These are phyloP conservation scores for Macropodus opercularis DNA, from an alignment of 2,797 vertebrate genomes.

Conservation along the genomic window DNA sequence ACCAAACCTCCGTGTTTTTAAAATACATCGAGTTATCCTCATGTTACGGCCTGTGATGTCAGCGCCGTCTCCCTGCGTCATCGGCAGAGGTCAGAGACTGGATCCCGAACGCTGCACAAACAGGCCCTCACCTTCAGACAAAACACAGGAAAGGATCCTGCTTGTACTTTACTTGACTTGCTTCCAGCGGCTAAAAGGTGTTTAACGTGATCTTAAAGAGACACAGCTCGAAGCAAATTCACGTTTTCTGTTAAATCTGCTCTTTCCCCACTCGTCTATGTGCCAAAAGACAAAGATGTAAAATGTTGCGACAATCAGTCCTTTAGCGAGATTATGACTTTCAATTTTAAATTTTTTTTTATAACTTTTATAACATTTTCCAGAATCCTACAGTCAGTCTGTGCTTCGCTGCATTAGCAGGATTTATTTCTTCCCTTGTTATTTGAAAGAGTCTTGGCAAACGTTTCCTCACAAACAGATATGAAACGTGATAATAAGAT, in stretches of 20 bases:
- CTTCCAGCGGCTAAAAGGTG: slow-evolving; percentile 21
- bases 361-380: too few relatives aligned
- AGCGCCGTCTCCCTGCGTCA: slow-evolving; percentile 56
- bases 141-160: slow-evolving; percentile 59
- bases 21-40: slow-evolving; percentile 55
- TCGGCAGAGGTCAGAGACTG: slow-evolving; percentile 37
- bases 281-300: too few relatives aligned
- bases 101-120: slow-evolving; percentile 50
- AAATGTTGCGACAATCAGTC: too few relatives aligned
- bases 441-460: too few relatives aligned
- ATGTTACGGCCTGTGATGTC: slow-evolving; percentile 60
- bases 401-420: too few relatives aligned
- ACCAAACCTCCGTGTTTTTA: slow-evolving; percentile 60
- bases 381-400: too few relatives aligned
- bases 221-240: neutral
- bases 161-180: slow-evolving; percentile 27
- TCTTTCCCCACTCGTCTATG: neutral
- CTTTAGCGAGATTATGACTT: too few relatives aligned
- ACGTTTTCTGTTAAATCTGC: too few relatives aligned
- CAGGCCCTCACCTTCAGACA: slow-evolving; percentile 47
- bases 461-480: too few relatives aligned
- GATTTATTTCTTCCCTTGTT: too few relatives aligned
- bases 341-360: too few relatives aligned
- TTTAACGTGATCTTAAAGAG: slow-evolving; percentile 28
- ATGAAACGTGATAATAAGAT: too few relatives aligned